Evolutionary conservation across 1,140 invertebrate genomes (phyloP).

Genomic region (Liolophura sinensis): DNA sequence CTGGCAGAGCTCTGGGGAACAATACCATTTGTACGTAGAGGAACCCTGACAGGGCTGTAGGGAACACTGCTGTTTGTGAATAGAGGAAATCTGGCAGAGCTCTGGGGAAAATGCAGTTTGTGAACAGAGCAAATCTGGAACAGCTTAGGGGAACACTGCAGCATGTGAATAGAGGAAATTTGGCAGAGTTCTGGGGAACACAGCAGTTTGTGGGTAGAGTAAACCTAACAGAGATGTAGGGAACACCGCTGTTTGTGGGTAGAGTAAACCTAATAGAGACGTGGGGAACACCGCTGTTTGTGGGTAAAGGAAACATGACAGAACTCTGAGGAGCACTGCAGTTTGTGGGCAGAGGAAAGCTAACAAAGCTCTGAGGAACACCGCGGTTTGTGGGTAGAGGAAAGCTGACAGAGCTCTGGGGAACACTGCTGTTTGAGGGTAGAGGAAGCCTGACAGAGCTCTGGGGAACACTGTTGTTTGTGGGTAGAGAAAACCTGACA

Average conservation of each 20-base stretch:
- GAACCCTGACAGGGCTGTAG: neutral
- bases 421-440: slow-evolving; percentile 12
- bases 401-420: slow-evolving; percentile 23
- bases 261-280: neutral
- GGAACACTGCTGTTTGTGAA: slow-evolving; percentile 16
- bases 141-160: slow-evolving; percentile 8
- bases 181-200: slow-evolving; percentile 1
- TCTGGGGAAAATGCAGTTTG: slow-evolving; percentile 18
- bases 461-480: neutral
- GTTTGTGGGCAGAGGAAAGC: slow-evolving; percentile 6
- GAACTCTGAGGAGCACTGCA: neutral
- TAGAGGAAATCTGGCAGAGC: slow-evolving; percentile 24
- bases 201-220: neutral
- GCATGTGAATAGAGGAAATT: slow-evolving; percentile 20
- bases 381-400: slow-evolving; percentile 22
- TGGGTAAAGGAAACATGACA: neutral
- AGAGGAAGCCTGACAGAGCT: neutral
- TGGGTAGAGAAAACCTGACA: neutral
- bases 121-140: slow-evolving; percentile 14
- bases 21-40: slow-evolving; percentile 2
- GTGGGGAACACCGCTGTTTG: slow-evolving; percentile 4
- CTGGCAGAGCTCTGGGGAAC: neutral
- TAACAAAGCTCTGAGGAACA: neutral
- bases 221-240: neutral
- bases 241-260: neutral